Base-by-base conservation (phyloP, 2,113 vertebrate species). In the Paraplagusia blochii region DNA sequence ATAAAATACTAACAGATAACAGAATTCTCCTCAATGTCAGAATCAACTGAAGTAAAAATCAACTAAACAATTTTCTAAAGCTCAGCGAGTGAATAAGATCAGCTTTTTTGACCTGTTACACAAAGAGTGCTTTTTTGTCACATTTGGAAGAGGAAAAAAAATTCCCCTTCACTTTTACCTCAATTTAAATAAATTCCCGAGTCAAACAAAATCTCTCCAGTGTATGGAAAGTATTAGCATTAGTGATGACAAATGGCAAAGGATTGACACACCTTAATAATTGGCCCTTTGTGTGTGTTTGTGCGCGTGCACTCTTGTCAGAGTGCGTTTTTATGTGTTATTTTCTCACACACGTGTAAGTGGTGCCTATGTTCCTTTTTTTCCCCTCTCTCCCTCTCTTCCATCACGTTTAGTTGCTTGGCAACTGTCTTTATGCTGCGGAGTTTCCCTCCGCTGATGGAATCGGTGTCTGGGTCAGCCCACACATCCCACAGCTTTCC, bases 351-450 rank as follows among this genome's bases (percentile, higher is more conserved):
- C 73, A 76, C 47, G 63, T 79, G 81, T 72, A 85, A 82, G 77
- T 78, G 79, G 74, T 76, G 36, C 79, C 52, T 12, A 40, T 40
- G 38, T 40, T 40, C 13, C 12, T 43, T 44, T 53, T 56, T 55
- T 44, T 74, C 48, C 22, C 33, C 50, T 22, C 34, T 39, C 33
- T 34, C 11, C 9, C 18, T 29, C 22, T 6, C 22, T 29, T 29
- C 22, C 64, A 77, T 79, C 64, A 10, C 72, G 71, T 76, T 83
- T 77, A 69, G 90, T 90, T 90, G 87, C 90, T 82, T 89, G 81
- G 90, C 88, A 91, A 90, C 89, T 56, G 67, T 74, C 63, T 74
- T 75, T 79, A 84, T 87, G 82, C 83, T 87, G 81, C 77, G 75
- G 82, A 76, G 82, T 84, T 88, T 77, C 82, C 73, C 66, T 85